Base-by-base conservation (phyloP, 2,888 invertebrate genomes). In the Papilio elwesi region DNA sequence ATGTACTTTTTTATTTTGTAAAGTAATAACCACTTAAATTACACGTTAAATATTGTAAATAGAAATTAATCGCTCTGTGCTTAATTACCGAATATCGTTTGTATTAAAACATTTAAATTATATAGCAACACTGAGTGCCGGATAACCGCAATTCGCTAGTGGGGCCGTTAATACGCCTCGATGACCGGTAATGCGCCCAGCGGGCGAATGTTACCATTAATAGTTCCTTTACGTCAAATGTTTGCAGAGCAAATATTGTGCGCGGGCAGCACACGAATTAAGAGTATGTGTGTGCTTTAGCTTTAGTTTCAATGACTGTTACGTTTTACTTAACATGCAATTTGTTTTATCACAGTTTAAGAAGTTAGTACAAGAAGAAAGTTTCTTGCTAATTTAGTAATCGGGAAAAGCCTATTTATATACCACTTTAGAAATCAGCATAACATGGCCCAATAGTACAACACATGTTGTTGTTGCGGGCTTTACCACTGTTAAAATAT, bases 71-170 rank as follows among this genome's bases (percentile, higher is more conserved):
- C n/a, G 48, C 11, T 36, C 13, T n/a, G 36, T 11, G 68, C 59
- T 36, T 48, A 36, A 48, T 59, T 49, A 49, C 36, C 36, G 68
- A 59, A 68, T 70, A 65, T 38, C 36, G 55, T 65, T 26, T 16
- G 36, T 15, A 48, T 70, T 55, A 65, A 62, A 70, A 70, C 47
- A 70, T 49, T 70, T 70, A 64, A 69, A 65, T 70, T 7, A 64
- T 47, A 70, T 48, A 70, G 70, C 64, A 70, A 70, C 70, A 70
- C 55, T 51, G 63, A 55, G 38, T 36, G 48, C 67, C 62, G 67
- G 63, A 55, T 68, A 63, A 68, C 68, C 68, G n/a, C 68, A 53
- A 68, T 68, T 55, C 68, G 26, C 49, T 68, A 68, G 72, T 15
- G 62, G 63, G 64, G 51, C 36, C 38, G 47, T 53, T 68, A 63